Percentiles rank a stretch among this genome's conserved stretches.
Conservation (phyloP, 1,140 invertebrate species). For the Andricus grossulariae region DNA sequence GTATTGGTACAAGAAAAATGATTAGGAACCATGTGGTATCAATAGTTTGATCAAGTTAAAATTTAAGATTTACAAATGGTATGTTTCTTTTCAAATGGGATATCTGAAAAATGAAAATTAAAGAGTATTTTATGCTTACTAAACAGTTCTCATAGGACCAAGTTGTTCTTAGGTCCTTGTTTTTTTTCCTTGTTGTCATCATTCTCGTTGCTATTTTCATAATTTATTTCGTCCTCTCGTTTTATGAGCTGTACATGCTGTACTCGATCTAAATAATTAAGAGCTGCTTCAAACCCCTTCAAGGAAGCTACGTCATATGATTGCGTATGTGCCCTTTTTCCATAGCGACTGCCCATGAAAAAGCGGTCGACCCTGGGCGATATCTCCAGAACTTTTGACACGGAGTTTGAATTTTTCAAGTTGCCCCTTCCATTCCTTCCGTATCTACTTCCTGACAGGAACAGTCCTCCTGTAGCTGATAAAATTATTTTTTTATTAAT, state of each 20-base stretch:
- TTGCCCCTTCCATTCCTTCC: constrained; percentile 37
- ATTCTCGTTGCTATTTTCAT: not conserved
- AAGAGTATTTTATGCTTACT: constrained; percentile 8
- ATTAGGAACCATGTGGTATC: no score
- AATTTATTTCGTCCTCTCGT: not conserved
- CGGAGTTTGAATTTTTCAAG: not conserved
- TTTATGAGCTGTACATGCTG: constrained; percentile 16
- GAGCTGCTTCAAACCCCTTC: constrained; percentile 39
- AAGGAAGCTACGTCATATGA: constrained; percentile 24
- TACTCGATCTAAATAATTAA: constrained; percentile 45
- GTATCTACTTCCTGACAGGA: constrained; percentile 39
- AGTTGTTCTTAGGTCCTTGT: not conserved
- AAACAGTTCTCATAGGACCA: constrained; percentile 2
- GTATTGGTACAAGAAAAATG: no score
- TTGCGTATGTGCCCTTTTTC: constrained; percentile 47
- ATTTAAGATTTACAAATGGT: not conserved
- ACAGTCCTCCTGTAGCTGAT: not conserved
- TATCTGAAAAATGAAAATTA: not conserved
- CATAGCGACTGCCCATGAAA: constrained; percentile 59
- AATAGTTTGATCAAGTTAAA: no score
- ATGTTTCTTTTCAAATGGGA: not conserved
- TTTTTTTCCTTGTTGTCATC: not conserved
- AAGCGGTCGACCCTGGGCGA: constrained; percentile 55
- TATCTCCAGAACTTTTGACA: constrained; percentile 43
- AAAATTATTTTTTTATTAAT: constrained; percentile 1